Evolutionary conservation across 2,888 invertebrate species (phyloP), one percentile per base, ranked within the genome.

Genomic region (Gordius sp.): DNA sequence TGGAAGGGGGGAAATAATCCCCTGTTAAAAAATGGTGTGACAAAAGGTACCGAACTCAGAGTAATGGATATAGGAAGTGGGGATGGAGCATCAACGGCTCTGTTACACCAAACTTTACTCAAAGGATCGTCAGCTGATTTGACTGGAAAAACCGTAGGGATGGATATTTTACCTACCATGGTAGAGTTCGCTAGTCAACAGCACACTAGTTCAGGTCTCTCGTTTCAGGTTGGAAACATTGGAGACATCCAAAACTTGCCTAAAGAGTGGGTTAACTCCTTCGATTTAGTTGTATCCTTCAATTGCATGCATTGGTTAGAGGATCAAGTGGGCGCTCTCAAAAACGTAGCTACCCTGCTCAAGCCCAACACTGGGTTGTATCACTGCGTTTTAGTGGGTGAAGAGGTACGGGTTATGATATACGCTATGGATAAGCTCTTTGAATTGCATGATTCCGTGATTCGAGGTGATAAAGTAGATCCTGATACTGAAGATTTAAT

Each of bases 241-340:
- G 8, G 16, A n/a, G 20, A 47, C 23, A 47, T 47, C 8, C 16
- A 47, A 18, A 20, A 20, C 8, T 4, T 47, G 8, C 47, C 47
- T 47, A 47, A 47, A 47, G 47, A 47, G 20, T 47, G 47, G 47
- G 4, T 47, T n/a, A 13, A 47, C 20, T n/a, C 47, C 8, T 47
- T 47, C 20, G 47, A 47, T 47, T 47, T 47, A 47, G 47, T 47
- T 47, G 8, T 47, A 4, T 47, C 47, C 8, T 47, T 47, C 20
- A 47, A 47, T 20, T 47, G 47, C 47, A 47, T 47, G 47, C 47
- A 47, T 20, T 47, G 8, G 20, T 4, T 47, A 20, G 47, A 47
- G 20, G 20, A 47, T 47, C 47, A 20, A n/a, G 20, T 47, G 4
- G 16, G 20, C 8, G 23, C 47, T 4, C 20, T 47, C 4, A n/a